Percentiles rank a stretch among this genome's conserved stretches.
Evolutionary conservation across 2,888 invertebrate species (phyloP).

Genomic region (Melikaiella ostensackeni): DNA sequence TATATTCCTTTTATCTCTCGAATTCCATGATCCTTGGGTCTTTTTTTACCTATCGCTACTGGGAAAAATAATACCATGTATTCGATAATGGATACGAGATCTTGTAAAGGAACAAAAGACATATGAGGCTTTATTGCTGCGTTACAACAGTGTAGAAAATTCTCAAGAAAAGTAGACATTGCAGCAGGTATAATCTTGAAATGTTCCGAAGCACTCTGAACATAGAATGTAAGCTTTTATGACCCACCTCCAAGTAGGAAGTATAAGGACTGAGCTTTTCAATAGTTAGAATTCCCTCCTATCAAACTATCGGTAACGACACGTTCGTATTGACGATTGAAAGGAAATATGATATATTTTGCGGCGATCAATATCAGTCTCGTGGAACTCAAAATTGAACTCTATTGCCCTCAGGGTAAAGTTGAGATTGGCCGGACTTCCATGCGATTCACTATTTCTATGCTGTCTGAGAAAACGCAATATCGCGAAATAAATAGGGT

Average conservation of each 20-base stretch:
- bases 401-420: neutral
- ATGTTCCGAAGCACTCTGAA: neutral
- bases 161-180: neutral
- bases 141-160: neutral
- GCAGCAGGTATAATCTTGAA: constrained; percentile 3
- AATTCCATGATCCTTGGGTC: neutral
- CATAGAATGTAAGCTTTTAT: neutral
- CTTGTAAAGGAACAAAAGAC: constrained; percentile 29
- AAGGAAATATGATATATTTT: constrained; percentile 33
- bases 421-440: constrained; percentile 12
- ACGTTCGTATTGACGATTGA: constrained; percentile 26
- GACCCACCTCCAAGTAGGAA: neutral
- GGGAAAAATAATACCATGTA: constrained; percentile 48
- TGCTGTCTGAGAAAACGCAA: neutral
- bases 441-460: neutral
- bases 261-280: constrained; percentile 23
- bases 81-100: constrained; percentile 49
- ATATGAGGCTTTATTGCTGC: constrained; percentile 1
- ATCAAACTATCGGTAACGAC: constrained; percentile 39
- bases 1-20: constrained; percentile 8
- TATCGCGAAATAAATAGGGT: neutral
- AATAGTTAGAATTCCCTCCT: constrained; percentile 4
- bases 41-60: constrained; percentile 51
- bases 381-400: neutral
- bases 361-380: constrained; percentile 9